These are phyloP conservation scores for Odontothrips loti DNA, from an alignment of 2,888 invertebrate species.

Conservation along the genomic window DNA sequence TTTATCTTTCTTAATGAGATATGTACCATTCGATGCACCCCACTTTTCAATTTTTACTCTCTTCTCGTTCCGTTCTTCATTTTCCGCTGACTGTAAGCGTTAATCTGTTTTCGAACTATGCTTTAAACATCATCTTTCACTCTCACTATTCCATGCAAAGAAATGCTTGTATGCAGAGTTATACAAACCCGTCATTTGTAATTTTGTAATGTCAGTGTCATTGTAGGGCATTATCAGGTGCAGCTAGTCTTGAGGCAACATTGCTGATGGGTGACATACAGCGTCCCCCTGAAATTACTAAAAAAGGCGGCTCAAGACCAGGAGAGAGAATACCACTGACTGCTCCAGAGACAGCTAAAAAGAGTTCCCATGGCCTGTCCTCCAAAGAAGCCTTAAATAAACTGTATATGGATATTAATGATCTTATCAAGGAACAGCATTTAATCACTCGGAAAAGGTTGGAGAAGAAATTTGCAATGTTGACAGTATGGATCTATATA, in stretches of 20 bases:
- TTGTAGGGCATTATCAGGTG: background rate
- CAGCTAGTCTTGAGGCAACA: background rate
- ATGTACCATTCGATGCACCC: too few relatives aligned
- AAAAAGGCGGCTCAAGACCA: background rate
- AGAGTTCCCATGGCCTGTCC: conserved; percentile 52
- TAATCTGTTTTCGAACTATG: too few relatives aligned
- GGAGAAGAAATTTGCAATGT: background rate
- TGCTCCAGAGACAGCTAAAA: conserved; percentile 33
- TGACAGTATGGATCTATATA: background rate
- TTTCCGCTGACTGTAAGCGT: background rate
- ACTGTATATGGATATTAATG: conserved; percentile 65
- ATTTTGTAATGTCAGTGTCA: background rate
- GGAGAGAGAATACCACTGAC: background rate
- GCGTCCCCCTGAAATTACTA: background rate
- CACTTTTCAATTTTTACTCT: too few relatives aligned
- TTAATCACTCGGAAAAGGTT: conserved; percentile 29
- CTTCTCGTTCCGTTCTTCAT: background rate
- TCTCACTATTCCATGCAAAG: too few relatives aligned
- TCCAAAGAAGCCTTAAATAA: conserved; percentile 65
- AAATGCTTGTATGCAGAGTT: background rate
- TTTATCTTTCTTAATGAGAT: background rate
- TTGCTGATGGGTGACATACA: background rate
- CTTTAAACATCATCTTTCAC: too few relatives aligned
- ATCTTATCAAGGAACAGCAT: conserved; percentile 57
- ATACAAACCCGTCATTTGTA: background rate